phyloP scores from a whole-genome alignment of 2,797 vertebrate genomes.

The Meriones psammophilus region DNA sequence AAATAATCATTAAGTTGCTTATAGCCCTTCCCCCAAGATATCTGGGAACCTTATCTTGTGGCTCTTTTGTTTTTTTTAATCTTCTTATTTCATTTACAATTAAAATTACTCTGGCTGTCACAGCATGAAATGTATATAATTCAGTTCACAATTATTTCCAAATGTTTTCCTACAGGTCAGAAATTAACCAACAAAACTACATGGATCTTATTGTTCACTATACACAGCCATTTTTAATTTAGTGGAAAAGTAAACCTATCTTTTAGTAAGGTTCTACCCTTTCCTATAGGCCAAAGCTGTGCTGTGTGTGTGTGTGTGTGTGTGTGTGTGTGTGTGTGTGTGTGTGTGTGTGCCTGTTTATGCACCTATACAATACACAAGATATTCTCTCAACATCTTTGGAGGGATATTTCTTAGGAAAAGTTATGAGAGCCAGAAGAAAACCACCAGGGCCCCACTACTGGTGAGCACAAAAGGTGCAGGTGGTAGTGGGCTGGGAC shows the following conservation, averaged over 20 bases:
- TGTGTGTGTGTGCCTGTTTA: too few relatives aligned
- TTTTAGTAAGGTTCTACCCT: too few relatives aligned
- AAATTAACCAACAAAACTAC: not conserved
- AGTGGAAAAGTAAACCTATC: not conserved
- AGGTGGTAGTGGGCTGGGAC: not conserved
- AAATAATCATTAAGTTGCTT: accelerated
- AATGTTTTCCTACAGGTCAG: not conserved
- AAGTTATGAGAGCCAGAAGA: too few relatives aligned
- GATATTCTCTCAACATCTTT: not conserved
- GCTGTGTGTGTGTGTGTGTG: too few relatives aligned
- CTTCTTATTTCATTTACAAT: not conserved
- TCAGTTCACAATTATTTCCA: not conserved
- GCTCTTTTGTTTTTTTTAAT: not conserved
- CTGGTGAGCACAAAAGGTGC: not conserved
- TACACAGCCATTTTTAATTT: not conserved
- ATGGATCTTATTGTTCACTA: not conserved
- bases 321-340: too few relatives aligned
- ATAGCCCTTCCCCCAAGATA: not conserved
- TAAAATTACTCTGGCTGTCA: not conserved
- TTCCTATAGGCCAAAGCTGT: too few relatives aligned
- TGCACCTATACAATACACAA: too few relatives aligned
- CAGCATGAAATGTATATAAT: not conserved
- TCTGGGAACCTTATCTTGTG: not conserved
- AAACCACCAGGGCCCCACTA: not conserved
- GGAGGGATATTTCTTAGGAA: not conserved